Evolutionary conservation across 1,140 invertebrate species (phyloP), one percentile per base, ranked within the genome.

Genomic region (Drosophila aff.): DNA sequence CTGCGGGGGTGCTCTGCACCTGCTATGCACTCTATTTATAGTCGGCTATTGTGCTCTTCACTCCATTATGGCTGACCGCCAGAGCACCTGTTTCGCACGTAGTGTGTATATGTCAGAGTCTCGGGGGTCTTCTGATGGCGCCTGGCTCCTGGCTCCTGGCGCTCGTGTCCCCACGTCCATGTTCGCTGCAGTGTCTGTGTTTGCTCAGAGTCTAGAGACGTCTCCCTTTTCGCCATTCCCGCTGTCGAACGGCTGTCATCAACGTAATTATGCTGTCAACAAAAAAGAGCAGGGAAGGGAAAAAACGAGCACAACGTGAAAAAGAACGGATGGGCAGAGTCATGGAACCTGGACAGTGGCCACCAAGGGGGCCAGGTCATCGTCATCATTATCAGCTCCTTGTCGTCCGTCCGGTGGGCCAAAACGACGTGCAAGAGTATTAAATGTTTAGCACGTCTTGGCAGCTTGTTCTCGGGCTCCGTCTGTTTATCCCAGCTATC

Each of bases 221-320:
- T 18, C 40, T 21, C 46, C 38, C 16, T 21, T 0, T 13, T 16
- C 26, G 26, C n/a, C 38, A 59, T 15, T 40, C 18, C 36, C 28
- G 43, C 53, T 40, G 38, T 33, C 66, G 53, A 65, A 69, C 47
- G 67, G 46, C 62, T 81, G 63, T 83, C 81, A 84, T 79, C 85
- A 81, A 72, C 85, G 78, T 90, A 90, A 89, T 89, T 90, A 89
- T 89, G 84, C 81, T 89, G 84, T 90, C 84, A 89, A 89, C 84
- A 84, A 81, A 87, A 50, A n/a, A 89, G 66, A 49, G 15, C 26
- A 43, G 28, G 21, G 15, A 36, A 16, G 28, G 2, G 15, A 10
- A 6, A 38, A 75, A 75, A 41, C 33, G 38, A 81, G 63, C 73
- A 78, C 62, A 68, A 40, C 69, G 62, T 52, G 65, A 36, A 68